Base-by-base conservation (phyloP, 2,888 invertebrate species). In the Stegana nigrithorax region DNA sequence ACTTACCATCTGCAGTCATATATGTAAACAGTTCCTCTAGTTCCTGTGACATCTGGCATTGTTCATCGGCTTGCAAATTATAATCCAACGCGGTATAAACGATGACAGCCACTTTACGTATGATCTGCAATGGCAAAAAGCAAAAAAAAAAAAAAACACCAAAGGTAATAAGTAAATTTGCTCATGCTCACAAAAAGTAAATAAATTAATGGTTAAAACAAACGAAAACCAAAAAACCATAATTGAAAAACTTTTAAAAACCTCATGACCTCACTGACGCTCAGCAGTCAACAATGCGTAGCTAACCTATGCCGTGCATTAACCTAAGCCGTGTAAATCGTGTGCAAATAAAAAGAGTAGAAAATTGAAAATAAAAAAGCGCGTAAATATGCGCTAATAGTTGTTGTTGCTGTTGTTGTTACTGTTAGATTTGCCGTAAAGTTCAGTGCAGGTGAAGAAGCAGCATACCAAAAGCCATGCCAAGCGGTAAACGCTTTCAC, bases 51-150 rank as follows among this genome's bases (percentile, higher is more conserved):
- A 97, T 91, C 75, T 91, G 90, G 72, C 94, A 89, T 87, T 97
- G 96, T 86, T 96, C 95, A 67, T 93, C 92, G 75, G 92, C 92
- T 45, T 90, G 90, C 79, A 94, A 89, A 72, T 95, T 94, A 86
- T 92, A 95, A 87, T 97, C 97, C 85, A 97, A 87, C 39, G 97
- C 95, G 76, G 91, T 90, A 87, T 94, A 97, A 73, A 97, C 91
- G 73, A 94, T 90, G 76, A 93, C 87, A 47, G 96, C 97, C 78
- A 97, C 86, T 74, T 91, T 91, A 67, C 91, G 90, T 72, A 94
- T 89, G 82, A 93, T 87, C 94, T 95, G 89, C 42, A 23, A 12
- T 29, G 29, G 51, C 51, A 29, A 1, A n/a, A 12, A 50, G 23
- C 4, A 6, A 7, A n/a, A 23, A n/a, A n/a, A 7, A 25, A 3